phyloP scores from a whole-genome alignment of 2,888 invertebrate genomes.

The Limenitis camilla region DNA sequence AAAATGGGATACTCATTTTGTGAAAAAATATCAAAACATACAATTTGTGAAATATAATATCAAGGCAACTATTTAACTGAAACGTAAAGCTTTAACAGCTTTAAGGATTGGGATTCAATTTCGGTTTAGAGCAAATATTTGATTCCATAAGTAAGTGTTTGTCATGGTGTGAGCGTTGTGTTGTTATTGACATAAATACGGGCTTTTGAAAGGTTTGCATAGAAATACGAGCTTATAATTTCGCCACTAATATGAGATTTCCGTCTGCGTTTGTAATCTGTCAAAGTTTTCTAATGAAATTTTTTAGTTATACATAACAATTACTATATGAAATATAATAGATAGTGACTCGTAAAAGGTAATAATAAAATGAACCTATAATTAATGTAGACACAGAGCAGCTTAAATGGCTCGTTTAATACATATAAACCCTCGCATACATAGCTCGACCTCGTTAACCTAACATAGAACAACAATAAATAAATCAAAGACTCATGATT shows the following conservation, averaged over 20 bases:
- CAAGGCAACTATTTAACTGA: background rate
- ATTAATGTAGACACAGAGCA: too few relatives aligned
- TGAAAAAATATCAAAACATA: background rate
- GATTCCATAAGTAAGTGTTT: conserved; percentile 19
- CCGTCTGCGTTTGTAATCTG: background rate
- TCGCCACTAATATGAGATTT: background rate
- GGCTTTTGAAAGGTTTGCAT: conserved; percentile 6
- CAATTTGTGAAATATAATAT: background rate
- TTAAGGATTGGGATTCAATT: conserved; percentile 16
- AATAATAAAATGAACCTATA: too few relatives aligned
- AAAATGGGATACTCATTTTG: background rate
- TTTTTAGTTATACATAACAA: too few relatives aligned
- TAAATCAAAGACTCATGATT: too few relatives aligned
- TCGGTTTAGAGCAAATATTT: conserved; percentile 15
- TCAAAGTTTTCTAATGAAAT: background rate
- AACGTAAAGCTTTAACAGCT: conserved; percentile 1
- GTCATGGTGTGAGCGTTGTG: conserved; percentile 12
- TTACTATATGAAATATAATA: too few relatives aligned
- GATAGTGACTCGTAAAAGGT: too few relatives aligned
- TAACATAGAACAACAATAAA: too few relatives aligned
- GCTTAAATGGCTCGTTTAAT: too few relatives aligned
- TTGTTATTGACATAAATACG: conserved; percentile 11
- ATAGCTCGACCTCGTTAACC: too few relatives aligned
- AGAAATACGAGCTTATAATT: conserved; percentile 8
- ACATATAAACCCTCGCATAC: too few relatives aligned